Conservation (phyloP, 2,888 invertebrate genomes). For the Acleris sparsana region DNA sequence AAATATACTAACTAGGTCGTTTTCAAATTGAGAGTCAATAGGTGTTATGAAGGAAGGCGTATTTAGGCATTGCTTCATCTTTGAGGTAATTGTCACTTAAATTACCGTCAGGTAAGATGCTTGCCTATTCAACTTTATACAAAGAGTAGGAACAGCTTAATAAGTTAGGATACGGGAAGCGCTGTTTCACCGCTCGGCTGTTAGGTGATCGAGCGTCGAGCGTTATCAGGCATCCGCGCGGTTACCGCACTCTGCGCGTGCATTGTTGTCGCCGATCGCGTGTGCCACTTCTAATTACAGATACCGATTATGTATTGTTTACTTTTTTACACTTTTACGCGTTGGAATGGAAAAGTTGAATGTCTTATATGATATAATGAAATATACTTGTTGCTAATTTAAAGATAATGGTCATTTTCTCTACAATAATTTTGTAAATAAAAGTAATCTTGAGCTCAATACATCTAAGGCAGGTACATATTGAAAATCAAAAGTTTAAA, state of each 20-base stretch:
- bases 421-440: not conserved
- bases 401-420: conserved; percentile 34
- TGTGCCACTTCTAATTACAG: conserved; percentile 61
- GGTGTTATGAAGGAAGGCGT: no score
- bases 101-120: no score
- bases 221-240: conserved; percentile 1
- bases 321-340: conserved; percentile 66
- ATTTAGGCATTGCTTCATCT: no score
- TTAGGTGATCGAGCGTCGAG: conserved; percentile 19
- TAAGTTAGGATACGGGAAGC: conserved; percentile 36
- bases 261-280: conserved; percentile 51
- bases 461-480: no score
- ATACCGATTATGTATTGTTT: conserved; percentile 68
- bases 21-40: no score
- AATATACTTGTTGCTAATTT: conserved; percentile 53
- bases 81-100: no score
- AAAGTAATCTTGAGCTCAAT: not conserved
- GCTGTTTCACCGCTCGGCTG: conserved; percentile 32
- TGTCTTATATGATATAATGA: conserved; percentile 64
- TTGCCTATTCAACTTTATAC: no score
- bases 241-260: conserved; percentile 39
- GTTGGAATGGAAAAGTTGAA: conserved; percentile 75
- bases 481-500: no score
- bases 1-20: no score
- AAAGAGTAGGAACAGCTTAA: conserved; percentile 6